A percentile compares a stretch with the other conserved stretches of the same genome.
Evolutionary conservation across 2,888 invertebrate species (phyloP).

Genomic region (Antitype chi): DNA sequence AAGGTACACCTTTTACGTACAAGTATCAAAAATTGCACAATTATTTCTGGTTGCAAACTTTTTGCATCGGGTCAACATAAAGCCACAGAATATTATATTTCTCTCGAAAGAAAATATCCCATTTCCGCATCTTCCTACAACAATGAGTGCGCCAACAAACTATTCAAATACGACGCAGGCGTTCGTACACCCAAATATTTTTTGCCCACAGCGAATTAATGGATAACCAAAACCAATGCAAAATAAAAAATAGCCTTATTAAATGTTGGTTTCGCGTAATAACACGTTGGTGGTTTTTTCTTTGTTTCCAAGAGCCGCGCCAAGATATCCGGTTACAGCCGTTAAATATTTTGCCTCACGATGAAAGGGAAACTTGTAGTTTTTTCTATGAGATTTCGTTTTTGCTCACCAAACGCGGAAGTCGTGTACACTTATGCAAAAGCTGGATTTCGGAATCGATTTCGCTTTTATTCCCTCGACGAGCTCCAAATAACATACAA

Average conservation of each 20-base stretch:
- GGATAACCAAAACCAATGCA: constrained; percentile 89
- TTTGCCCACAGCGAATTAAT: constrained; percentile 88
- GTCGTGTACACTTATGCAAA: constrained; percentile 89
- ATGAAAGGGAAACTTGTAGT: constrained; percentile 90
- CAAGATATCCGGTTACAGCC: constrained; percentile 90
- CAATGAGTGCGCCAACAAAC: constrained; percentile 88
- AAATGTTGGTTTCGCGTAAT: constrained; percentile 90
- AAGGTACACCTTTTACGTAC: constrained; percentile 29
- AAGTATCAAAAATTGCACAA: constrained; percentile 76
- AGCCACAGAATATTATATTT: constrained; percentile 89
- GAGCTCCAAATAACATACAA: constrained; percentile 85
- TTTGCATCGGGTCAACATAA: constrained; percentile 87
- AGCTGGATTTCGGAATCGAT: constrained; percentile 85
- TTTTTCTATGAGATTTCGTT: constrained; percentile 86
- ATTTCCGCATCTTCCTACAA: constrained; percentile 91
- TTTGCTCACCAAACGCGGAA: constrained; percentile 88
- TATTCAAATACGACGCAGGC: constrained; percentile 88
- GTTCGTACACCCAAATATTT: constrained; percentile 84
- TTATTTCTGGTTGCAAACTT: constrained; percentile 79
- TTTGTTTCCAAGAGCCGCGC: constrained; percentile 88
- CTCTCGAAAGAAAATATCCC: constrained; percentile 91
- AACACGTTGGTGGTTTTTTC: constrained; percentile 90
- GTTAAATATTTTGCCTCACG: constrained; percentile 89
- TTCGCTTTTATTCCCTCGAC: constrained; percentile 84
- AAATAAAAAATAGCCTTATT: constrained; percentile 90